phyloP scores from a whole-genome alignment of 2,113 vertebrate genomes.

The Triplophysa dalaica region DNA sequence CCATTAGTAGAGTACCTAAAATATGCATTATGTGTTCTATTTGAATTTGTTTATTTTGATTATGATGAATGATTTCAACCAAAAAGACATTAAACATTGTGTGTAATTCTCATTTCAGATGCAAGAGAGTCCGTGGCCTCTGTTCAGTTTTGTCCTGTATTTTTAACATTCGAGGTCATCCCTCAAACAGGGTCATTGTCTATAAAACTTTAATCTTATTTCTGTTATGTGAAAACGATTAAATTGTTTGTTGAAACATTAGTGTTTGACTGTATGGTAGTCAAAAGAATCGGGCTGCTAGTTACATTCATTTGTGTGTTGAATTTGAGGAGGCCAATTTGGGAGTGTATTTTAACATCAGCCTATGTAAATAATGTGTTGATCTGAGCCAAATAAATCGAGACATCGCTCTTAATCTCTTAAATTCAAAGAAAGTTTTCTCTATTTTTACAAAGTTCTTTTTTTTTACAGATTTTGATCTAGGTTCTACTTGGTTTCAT shows the following conservation, averaged over 20 bases:
- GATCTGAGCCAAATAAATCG: conserved; percentile 68
- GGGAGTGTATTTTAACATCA: conserved; percentile 59
- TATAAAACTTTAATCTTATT: conserved; percentile 21
- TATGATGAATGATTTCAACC: neutral
- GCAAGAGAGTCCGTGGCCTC: too few species aligned
- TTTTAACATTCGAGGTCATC: too few species aligned
- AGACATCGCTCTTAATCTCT: neutral
- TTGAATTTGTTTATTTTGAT: neutral
- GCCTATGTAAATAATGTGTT: conserved; percentile 54
- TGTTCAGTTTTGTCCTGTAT: too few species aligned
- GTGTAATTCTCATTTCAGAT: too few species aligned
- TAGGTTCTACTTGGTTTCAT: neutral
- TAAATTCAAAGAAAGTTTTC: neutral
- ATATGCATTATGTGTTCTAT: conserved; percentile 5
- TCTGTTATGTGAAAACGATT: conserved; percentile 6
- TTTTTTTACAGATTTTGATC: neutral
- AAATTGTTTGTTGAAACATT: conserved; percentile 34
- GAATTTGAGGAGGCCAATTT: conserved; percentile 48
- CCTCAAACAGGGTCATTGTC: neutral
- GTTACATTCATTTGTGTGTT: conserved; percentile 40
- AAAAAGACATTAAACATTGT: neutral
- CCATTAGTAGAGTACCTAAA: conserved; percentile 15
- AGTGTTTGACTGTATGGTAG: conserved; percentile 38
- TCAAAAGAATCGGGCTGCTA: conserved; percentile 48
- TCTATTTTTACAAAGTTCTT: neutral